These are phyloP conservation scores for Cyprinodon tularosa DNA, from an alignment of 2,113 vertebrate species.

Conservation along the genomic window DNA sequence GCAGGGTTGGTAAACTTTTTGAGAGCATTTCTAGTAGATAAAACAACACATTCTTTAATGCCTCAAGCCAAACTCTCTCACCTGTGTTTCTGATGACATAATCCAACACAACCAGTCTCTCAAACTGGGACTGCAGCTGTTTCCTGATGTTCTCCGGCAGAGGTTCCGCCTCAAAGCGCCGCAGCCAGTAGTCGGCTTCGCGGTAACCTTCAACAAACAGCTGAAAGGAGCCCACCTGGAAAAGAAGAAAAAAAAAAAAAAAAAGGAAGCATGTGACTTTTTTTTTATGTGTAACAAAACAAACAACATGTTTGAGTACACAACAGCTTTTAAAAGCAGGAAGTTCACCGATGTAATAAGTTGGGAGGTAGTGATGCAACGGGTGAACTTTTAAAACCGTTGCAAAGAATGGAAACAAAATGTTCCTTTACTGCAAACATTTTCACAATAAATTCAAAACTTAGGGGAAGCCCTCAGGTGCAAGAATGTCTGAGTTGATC, in stretches of 20 bases:
- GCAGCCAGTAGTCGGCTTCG: constrained; percentile 95
- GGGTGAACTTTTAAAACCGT: background rate
- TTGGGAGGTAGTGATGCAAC: background rate
- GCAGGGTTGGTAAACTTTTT: background rate
- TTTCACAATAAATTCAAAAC: background rate
- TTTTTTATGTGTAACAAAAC: too few species aligned
- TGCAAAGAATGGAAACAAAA: background rate
- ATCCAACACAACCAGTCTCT: constrained; percentile 93
- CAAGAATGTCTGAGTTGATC: too few species aligned
- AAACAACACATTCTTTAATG: background rate
- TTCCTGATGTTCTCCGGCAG: constrained; percentile 97
- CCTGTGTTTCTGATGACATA: constrained; percentile 98
- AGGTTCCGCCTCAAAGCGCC: constrained; percentile 95
- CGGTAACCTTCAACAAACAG: constrained; percentile 95
- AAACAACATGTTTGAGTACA: background rate
- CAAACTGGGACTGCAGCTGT: constrained; percentile 96
- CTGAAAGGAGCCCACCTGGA: constrained; percentile 96
- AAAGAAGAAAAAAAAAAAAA: background rate
- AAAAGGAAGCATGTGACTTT: background rate
- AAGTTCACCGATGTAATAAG: background rate
- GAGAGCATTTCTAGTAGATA: background rate
- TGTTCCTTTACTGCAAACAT: background rate
- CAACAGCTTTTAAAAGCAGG: background rate
- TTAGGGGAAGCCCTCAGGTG: too few species aligned
- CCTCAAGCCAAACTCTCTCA: constrained; percentile 16